Conservation (phyloP, 2,113 vertebrate species). For the Pelobates fuscus region DNA sequence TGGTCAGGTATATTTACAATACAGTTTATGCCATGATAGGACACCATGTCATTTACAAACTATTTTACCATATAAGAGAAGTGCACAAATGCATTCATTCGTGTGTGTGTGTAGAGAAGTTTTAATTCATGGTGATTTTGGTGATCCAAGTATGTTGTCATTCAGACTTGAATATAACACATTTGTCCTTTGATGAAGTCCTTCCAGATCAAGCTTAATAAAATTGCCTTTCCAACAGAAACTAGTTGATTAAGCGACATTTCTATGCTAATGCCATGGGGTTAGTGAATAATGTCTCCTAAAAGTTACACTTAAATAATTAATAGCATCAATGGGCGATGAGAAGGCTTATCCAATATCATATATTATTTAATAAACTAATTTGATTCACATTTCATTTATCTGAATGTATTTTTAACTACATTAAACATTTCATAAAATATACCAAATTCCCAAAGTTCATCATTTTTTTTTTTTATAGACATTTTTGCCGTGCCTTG, state of each 20-base stretch:
- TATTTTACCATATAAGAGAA: no score
- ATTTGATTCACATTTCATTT: constrained; percentile 39
- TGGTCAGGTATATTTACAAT: no score
- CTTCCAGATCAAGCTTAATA: not conserved
- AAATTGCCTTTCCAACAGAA: not conserved
- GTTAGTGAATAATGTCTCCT: constrained; percentile 28
- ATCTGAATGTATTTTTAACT: constrained; percentile 22
- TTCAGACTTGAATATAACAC: not conserved
- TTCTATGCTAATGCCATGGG: constrained; percentile 29
- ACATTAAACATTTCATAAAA: constrained; percentile 35
- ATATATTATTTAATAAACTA: constrained; percentile 46
- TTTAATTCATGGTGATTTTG: no score
- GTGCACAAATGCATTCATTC: no score
- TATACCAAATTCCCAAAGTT: constrained; percentile 17
- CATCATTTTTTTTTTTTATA: constrained; percentile 22
- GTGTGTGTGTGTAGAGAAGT: no score
- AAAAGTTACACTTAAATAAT: constrained; percentile 36
- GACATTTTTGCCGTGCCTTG: no score
- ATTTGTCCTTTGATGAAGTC: not conserved
- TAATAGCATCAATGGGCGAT: constrained; percentile 14
- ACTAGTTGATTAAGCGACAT: constrained; percentile 36
- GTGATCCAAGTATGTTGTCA: not conserved
- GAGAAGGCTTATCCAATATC: constrained; percentile 32
- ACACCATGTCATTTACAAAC: no score
- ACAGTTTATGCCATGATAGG: no score